phyloP scores from a whole-genome alignment of 2,888 invertebrate species.

The Chalcis sispes region DNA sequence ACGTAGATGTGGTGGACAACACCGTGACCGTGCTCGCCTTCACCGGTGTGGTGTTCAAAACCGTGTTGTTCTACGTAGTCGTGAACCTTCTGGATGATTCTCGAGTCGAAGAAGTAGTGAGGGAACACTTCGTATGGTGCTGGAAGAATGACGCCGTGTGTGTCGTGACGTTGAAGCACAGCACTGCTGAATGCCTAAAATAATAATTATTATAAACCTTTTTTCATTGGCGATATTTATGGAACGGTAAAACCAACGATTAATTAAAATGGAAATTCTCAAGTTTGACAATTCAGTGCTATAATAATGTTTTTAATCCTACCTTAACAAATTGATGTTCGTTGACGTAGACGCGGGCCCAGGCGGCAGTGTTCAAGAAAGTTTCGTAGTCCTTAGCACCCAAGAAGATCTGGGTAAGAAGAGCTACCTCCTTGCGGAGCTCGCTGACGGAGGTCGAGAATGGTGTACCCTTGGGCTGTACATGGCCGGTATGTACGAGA shows the following conservation, averaged over 20 bases:
- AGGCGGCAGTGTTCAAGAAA: slow-evolving; percentile 83
- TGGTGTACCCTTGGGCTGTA: slow-evolving; percentile 79
- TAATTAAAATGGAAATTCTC: neutral
- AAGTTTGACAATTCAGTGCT: neutral
- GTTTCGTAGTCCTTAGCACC: slow-evolving; percentile 84
- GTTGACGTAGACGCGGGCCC: slow-evolving; percentile 83
- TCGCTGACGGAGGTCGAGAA: slow-evolving; percentile 81
- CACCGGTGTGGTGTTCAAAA: slow-evolving; percentile 13
- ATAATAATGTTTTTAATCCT: no score
- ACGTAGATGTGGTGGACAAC: slow-evolving; percentile 80
- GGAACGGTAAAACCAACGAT: neutral
- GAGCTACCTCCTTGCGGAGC: slow-evolving; percentile 81
- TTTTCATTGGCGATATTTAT: neutral
- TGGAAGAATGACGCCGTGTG: slow-evolving; percentile 82
- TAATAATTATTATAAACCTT: slow-evolving; percentile 26
- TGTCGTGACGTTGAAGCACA: slow-evolving; percentile 81
- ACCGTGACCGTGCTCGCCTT: slow-evolving; percentile 49
- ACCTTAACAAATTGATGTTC: slow-evolving; percentile 81
- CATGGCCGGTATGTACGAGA: slow-evolving; percentile 77
- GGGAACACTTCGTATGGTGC: slow-evolving; percentile 86
- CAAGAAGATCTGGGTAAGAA: slow-evolving; percentile 82
- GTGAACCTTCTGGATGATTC: slow-evolving; percentile 83
- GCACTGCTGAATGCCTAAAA: slow-evolving; percentile 81
- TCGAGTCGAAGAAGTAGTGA: slow-evolving; percentile 83
- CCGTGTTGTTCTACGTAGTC: slow-evolving; percentile 67